These are phyloP conservation scores for Camponotus floridanus DNA, from an alignment of 1,140 invertebrate genomes.

Conservation along the genomic window DNA sequence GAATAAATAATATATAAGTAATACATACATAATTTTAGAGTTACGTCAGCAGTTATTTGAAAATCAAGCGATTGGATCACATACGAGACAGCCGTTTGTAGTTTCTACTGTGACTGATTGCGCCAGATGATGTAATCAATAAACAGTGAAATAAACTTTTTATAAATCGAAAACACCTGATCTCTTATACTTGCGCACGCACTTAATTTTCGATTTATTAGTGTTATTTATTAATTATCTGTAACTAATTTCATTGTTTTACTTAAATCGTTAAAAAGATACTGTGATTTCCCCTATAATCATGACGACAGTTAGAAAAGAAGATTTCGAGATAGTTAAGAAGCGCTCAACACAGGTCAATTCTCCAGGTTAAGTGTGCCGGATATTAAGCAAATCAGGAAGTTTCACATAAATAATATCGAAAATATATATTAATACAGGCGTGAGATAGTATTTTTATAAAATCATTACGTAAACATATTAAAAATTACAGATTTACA, in stretches of 20 bases:
- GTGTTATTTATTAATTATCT: background rate
- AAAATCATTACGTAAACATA: too few species aligned
- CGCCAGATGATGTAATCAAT: conserved; percentile 19
- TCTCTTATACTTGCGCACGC: background rate
- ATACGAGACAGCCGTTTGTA: conserved; percentile 28
- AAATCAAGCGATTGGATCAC: conserved; percentile 20
- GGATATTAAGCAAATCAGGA: background rate
- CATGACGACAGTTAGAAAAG: conserved; percentile 42
- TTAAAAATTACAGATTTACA: too few species aligned
- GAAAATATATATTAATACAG: too few species aligned
- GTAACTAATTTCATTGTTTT: background rate
- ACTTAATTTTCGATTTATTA: background rate
- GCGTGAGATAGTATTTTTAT: too few species aligned
- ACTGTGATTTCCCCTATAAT: conserved; percentile 34
- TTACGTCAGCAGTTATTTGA: conserved; percentile 34
- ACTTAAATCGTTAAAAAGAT: conserved; percentile 39
- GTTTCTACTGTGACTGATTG: conserved; percentile 45
- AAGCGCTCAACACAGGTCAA: conserved; percentile 43
- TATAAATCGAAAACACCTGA: too few species aligned
- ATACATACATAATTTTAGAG: background rate
- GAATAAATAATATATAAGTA: background rate
- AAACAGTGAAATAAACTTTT: background rate
- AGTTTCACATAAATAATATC: too few species aligned
- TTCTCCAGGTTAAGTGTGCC: conserved; percentile 63
- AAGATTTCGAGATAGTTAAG: background rate